These are phyloP conservation scores for Sinosuthora webbiana DNA, from an alignment of 2,113 vertebrate genomes.

Conservation along the genomic window DNA sequence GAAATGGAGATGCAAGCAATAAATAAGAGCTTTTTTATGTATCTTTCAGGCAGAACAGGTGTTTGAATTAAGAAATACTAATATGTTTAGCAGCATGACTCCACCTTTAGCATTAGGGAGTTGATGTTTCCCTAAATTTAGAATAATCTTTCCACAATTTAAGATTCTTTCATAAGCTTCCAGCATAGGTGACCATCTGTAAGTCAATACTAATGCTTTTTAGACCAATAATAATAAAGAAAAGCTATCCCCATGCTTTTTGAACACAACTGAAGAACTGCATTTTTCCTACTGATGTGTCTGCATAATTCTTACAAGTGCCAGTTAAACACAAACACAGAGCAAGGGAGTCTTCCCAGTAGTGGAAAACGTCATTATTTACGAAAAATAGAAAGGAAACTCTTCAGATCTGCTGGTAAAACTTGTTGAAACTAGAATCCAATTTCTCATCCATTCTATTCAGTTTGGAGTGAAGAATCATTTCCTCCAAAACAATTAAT, in stretches of 20 bases:
- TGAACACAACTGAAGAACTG: not conserved
- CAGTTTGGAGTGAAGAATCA: not conserved
- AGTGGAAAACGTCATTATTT: not conserved
- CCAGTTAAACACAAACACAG: not conserved
- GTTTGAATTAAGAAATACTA: constrained; percentile 85
- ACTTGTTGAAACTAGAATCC: not conserved
- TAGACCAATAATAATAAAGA: constrained; percentile 57
- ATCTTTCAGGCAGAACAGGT: constrained; percentile 78
- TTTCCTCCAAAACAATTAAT: not conserved
- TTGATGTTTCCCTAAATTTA: constrained; percentile 79
- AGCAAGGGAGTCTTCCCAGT: not conserved
- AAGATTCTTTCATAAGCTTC: constrained; percentile 75
- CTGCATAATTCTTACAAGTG: constrained; percentile 31
- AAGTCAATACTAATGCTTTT: constrained; percentile 70
- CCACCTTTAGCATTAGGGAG: constrained; percentile 82
- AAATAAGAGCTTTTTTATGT: constrained; percentile 79
- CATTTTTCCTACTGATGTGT: not conserved
- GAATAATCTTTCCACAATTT: constrained; percentile 76
- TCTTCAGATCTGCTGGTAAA: not conserved
- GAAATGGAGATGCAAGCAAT: constrained; percentile 80
- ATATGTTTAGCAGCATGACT: constrained; percentile 82
- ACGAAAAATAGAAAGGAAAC: not conserved
- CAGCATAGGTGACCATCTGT: constrained; percentile 82
- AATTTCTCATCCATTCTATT: not conserved
- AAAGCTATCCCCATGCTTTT: not conserved